phyloP scores from a whole-genome alignment of 2,888 invertebrate species.

The Microctonus aethiopoides region DNA sequence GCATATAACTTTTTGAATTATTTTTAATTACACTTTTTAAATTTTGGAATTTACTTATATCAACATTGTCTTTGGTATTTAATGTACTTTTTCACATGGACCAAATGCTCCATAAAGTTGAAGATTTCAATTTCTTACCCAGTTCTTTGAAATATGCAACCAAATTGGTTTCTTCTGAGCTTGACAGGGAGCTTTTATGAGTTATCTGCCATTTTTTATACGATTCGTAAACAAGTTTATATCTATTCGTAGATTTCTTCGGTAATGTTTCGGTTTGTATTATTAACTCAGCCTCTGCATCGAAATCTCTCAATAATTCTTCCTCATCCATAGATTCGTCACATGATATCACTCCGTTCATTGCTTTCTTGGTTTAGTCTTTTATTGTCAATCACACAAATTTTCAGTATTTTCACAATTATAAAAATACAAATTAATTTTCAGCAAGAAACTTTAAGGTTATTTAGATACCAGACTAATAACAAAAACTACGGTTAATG shows the following conservation, averaged over 20 bases:
- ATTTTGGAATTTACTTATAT: too few species aligned
- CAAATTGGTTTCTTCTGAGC: constrained; percentile 26
- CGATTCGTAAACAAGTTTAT: neutral
- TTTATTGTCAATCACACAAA: neutral
- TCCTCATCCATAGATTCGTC: constrained; percentile 26
- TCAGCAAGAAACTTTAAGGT: too few species aligned
- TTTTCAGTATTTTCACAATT: neutral
- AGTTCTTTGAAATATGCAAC: constrained; percentile 20
- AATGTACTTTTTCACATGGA: too few species aligned
- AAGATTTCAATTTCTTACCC: constrained; percentile 21
- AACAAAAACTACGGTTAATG: neutral
- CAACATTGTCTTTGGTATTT: too few species aligned
- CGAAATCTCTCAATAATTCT: neutral
- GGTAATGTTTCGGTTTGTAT: constrained; percentile 24
- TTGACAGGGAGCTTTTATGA: constrained; percentile 25
- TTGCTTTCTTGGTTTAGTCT: neutral
- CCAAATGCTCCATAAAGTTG: too few species aligned
- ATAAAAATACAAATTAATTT: too few species aligned
- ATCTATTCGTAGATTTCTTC: neutral
- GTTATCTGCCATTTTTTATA: neutral
- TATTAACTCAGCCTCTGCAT: constrained; percentile 25
- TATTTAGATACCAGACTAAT: too few species aligned
- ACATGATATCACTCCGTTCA: neutral
- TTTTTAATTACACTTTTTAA: too few species aligned
- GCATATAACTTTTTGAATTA: too few species aligned